A percentile compares a stretch with the other conserved stretches of the same genome.
Evolutionary conservation across 2,888 invertebrate genomes (phyloP).

Genomic region (Drosophila paracracens): DNA sequence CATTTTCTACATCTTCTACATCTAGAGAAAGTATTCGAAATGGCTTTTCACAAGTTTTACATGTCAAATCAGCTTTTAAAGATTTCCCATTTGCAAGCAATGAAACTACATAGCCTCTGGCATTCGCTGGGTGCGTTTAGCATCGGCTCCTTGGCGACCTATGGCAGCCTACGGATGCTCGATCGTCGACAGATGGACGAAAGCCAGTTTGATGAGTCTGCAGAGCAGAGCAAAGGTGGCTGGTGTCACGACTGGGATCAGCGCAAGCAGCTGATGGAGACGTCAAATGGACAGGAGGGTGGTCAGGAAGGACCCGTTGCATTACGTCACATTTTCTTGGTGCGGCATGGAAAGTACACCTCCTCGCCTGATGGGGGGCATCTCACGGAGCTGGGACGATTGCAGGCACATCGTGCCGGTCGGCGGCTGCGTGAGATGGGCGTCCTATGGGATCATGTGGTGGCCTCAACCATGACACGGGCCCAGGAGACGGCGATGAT

Average conservation of each 20-base stretch:
- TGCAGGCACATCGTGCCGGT: slow-evolving; percentile 95
- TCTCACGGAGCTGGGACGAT: slow-evolving; percentile 92
- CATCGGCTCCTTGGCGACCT: slow-evolving; percentile 60
- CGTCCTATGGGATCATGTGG: slow-evolving; percentile 91
- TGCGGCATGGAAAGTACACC: slow-evolving; percentile 98
- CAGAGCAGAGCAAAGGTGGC: slow-evolving; percentile 84
- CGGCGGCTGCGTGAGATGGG: slow-evolving; percentile 91
- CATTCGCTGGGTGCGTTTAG: slow-evolving; percentile 46
- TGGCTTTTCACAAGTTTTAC: slow-evolving; percentile 2
- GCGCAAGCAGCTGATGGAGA: slow-evolving; percentile 88
- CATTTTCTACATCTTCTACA: neutral
- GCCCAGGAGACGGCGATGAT: slow-evolving; percentile 96
- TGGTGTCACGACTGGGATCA: slow-evolving; percentile 97
- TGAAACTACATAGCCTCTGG: slow-evolving; percentile 49
- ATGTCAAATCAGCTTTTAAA: slow-evolving; percentile 19
- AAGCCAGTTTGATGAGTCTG: neutral
- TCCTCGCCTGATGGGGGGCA: slow-evolving; percentile 89
- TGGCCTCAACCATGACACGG: slow-evolving; percentile 96
- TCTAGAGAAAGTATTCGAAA: neutral
- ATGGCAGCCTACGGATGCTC: slow-evolving; percentile 45
- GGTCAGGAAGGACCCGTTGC: slow-evolving; percentile 85
- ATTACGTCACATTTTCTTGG: slow-evolving; percentile 92
- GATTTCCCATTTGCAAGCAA: slow-evolving; percentile 13
- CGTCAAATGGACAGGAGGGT: slow-evolving; percentile 86
- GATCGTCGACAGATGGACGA: slow-evolving; percentile 16